These are phyloP conservation scores for Chaetodon auriga DNA, from an alignment of 2,113 vertebrate genomes.

Conservation along the genomic window DNA sequence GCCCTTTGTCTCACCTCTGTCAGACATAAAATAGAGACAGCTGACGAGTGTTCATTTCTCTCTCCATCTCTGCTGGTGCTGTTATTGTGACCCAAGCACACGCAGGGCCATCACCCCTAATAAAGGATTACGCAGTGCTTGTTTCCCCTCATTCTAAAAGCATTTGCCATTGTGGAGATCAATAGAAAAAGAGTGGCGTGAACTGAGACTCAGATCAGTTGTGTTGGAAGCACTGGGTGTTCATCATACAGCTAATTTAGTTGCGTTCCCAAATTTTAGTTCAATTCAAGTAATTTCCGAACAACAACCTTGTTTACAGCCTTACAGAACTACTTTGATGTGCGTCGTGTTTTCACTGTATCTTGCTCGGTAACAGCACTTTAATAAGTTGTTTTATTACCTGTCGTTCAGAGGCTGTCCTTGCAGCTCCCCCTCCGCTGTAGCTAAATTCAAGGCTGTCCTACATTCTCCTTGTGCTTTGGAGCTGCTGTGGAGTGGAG, in stretches of 20 bases:
- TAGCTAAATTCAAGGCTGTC: conserved; percentile 62
- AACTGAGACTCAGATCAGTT: conserved; percentile 32
- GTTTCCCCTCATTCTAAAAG: conserved; percentile 31
- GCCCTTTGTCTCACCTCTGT: conserved; percentile 41
- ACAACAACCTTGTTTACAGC: conserved; percentile 25
- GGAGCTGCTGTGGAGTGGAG: conserved; percentile 29
- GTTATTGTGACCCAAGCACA: conserved; percentile 18
- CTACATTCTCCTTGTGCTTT: conserved; percentile 69
- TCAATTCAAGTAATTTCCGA: conserved; percentile 36
- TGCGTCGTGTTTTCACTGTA: conserved; percentile 34
- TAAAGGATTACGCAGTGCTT: conserved; percentile 24
- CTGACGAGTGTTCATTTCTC: conserved; percentile 17
- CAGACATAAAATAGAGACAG: conserved; percentile 23
- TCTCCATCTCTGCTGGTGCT: neutral
- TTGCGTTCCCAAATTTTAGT: conserved; percentile 31
- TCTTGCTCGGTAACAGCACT: conserved; percentile 13
- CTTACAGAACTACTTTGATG: conserved; percentile 38
- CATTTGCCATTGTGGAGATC: conserved; percentile 42
- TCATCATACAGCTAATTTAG: conserved; percentile 33
- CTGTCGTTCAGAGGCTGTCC: conserved; percentile 17
- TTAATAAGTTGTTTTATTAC: conserved; percentile 42
- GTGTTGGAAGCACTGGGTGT: conserved; percentile 29
- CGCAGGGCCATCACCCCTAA: conserved; percentile 33
- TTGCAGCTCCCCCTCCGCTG: conserved; percentile 24
- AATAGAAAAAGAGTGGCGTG: conserved; percentile 28